Evolutionary conservation across 1,140 invertebrate genomes (phyloP).

Genomic region (Trichonephila inaurata): DNA sequence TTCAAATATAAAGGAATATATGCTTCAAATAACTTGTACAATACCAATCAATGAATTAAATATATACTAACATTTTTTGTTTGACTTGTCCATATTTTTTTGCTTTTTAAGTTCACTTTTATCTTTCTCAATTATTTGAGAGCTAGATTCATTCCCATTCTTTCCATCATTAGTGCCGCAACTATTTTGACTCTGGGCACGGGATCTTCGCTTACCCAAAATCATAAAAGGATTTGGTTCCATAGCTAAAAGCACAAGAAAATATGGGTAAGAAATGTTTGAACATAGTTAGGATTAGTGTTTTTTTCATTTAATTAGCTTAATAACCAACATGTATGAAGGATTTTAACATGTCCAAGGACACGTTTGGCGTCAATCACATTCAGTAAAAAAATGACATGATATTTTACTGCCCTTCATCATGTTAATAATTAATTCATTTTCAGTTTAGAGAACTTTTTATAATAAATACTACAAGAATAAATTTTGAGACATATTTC

Average conservation of each 20-base stretch:
- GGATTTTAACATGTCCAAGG: no score
- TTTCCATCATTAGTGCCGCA: conserved; percentile 5
- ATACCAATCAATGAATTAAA: background rate
- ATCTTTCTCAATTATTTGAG: conserved; percentile 54
- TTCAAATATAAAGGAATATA: background rate
- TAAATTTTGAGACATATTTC: no score
- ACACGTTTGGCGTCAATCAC: no score
- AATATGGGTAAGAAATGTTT: background rate
- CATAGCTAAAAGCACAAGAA: conserved; percentile 44
- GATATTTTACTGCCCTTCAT: no score
- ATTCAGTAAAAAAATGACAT: no score
- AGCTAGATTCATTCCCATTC: conserved; percentile 49
- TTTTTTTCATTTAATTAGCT: background rate
- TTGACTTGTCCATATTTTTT: conserved; percentile 47
- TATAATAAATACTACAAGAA: no score
- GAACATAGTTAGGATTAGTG: no score
- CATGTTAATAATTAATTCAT: no score
- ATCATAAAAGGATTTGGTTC: conserved; percentile 75
- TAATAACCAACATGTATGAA: no score
- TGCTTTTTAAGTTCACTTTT: conserved; percentile 67
- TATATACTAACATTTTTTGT: conserved; percentile 61
- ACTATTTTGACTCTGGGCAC: conserved; percentile 72
- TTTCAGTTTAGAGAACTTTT: no score
- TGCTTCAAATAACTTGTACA: background rate
- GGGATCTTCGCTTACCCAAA: conserved; percentile 70